phyloP scores from a whole-genome alignment of 2,888 invertebrate genomes.

The Caenorhabditis afra region DNA sequence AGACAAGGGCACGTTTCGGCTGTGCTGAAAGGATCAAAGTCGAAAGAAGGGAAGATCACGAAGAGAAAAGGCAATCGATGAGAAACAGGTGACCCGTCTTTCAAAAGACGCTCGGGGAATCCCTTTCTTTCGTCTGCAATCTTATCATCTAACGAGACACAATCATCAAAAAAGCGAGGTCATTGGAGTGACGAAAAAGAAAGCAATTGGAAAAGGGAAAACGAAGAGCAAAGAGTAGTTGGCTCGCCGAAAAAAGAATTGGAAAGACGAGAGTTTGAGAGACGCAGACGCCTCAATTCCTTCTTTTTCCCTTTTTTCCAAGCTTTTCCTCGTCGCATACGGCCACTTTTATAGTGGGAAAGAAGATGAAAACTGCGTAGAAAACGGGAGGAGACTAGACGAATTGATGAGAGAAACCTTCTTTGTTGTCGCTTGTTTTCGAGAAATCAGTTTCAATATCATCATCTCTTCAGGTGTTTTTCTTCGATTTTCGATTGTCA shows the following conservation, averaged over 20 bases:
- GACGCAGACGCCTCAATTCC: constrained; percentile 46
- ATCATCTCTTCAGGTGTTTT: too few species aligned
- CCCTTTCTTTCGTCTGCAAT: constrained; percentile 16
- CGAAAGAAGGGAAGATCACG: background rate
- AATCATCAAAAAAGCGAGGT: constrained; percentile 47
- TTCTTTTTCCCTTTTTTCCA: constrained; percentile 27
- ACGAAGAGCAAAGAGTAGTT: constrained; percentile 42
- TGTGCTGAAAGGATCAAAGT: constrained; percentile 26
- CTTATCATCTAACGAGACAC: constrained; percentile 42
- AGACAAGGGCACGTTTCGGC: constrained; percentile 41
- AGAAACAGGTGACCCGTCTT: constrained; percentile 44
- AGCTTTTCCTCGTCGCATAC: background rate
- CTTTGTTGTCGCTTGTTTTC: background rate
- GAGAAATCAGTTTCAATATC: background rate
- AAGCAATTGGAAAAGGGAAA: constrained; percentile 10
- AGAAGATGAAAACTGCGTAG: background rate
- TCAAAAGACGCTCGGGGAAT: constrained; percentile 35
- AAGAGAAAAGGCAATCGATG: constrained; percentile 15
- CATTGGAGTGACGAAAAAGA: constrained; percentile 4
- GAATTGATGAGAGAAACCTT: background rate
- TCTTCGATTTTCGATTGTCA: too few species aligned
- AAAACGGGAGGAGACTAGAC: background rate
- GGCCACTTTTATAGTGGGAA: background rate
- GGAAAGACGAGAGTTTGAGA: constrained; percentile 10
- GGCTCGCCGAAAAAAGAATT: constrained; percentile 13